phyloP scores from a whole-genome alignment of 2,797 vertebrate species.

The Smutsia temminckii region DNA sequence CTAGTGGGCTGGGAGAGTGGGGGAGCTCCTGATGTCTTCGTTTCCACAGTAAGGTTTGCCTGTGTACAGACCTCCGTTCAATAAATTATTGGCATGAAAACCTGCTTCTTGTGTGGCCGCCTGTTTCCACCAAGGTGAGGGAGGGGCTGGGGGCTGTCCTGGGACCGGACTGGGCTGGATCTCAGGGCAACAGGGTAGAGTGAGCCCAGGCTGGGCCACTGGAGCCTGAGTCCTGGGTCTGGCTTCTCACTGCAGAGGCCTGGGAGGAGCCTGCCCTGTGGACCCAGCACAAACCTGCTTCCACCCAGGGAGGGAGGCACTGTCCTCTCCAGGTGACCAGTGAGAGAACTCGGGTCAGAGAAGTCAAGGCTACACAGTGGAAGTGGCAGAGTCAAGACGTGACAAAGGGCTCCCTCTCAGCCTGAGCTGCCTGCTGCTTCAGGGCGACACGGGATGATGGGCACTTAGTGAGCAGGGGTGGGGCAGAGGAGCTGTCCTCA shows the following conservation, averaged over 20 bases:
- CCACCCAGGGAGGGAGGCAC: not conserved
- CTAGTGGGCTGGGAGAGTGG: conserved; percentile 55
- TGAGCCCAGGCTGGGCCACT: not conserved
- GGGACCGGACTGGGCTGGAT: not conserved
- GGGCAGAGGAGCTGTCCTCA: not conserved
- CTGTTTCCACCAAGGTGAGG: conserved; percentile 7
- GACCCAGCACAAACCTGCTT: not conserved
- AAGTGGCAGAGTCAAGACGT: not conserved
- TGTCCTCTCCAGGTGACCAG: not conserved
- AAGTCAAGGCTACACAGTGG: not conserved
- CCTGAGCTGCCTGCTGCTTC: not conserved
- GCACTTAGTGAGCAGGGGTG: not conserved
- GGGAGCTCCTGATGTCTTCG: conserved; percentile 76
- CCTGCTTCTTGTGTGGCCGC: conserved; percentile 55
- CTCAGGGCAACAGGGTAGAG: not conserved
- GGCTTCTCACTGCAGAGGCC: not conserved
- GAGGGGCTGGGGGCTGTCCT: not conserved
- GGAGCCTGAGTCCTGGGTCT: not conserved
- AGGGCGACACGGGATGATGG: not conserved
- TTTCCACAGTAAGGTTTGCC: conserved; percentile 84
- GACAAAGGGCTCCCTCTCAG: not conserved
- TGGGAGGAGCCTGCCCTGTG: not conserved
- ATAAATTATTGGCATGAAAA: conserved; percentile 88
- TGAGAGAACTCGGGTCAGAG: not conserved
- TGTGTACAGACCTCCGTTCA: conserved; percentile 87